phyloP scores from a whole-genome alignment of 2,113 vertebrate genomes.

The Chrysemys picta region DNA sequence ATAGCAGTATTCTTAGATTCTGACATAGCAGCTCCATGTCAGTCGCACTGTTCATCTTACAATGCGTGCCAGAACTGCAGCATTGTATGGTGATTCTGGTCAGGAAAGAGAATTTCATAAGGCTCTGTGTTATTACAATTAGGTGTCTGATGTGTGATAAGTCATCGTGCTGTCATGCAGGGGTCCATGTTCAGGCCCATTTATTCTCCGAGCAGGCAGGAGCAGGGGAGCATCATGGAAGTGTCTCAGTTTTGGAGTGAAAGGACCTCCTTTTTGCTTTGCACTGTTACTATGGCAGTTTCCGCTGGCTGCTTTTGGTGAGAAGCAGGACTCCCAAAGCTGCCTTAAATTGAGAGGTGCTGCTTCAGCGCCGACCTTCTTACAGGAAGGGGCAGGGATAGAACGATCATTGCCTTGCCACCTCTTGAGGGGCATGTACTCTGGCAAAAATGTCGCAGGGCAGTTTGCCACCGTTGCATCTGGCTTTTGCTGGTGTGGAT shows the following conservation, averaged over 20 bases:
- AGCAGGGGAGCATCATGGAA: neutral
- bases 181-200: neutral
- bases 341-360: neutral
- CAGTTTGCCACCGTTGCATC: neutral
- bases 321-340: neutral
- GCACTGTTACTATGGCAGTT: neutral
- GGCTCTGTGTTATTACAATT: neutral
- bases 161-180: rapidly evolving
- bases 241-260: neutral
- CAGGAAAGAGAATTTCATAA: rapidly evolving
- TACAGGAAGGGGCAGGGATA: neutral
- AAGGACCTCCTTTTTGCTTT: neutral
- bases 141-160: neutral
- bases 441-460: rapidly evolving
- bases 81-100: rapidly evolving
- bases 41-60: rapidly evolving
- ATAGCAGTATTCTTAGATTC: neutral
- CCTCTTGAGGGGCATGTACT: rapidly evolving
- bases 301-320: neutral
- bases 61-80: neutral
- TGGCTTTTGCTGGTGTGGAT: neutral
- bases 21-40: neutral
- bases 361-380: neutral
- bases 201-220: neutral
- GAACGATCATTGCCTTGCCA: neutral